Evolutionary conservation across 2,888 invertebrate genomes (phyloP).

Genomic region (Ptychoptera contaminata): DNA sequence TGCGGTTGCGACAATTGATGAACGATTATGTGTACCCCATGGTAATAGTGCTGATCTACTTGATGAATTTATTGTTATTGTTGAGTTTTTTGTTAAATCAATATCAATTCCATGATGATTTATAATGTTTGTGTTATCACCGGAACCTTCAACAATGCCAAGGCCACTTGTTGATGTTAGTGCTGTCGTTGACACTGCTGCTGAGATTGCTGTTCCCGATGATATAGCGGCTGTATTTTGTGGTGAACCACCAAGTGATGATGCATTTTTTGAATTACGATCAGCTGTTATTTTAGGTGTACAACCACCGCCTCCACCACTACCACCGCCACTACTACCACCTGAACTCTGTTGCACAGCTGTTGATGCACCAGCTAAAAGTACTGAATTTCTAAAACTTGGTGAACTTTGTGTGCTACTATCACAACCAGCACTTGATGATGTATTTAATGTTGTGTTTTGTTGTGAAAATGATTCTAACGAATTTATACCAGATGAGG

Average conservation of each 20-base stretch:
- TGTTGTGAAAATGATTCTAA: too few relatives aligned
- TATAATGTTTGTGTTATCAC: background rate
- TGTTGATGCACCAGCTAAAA: background rate
- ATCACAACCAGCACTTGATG: too few relatives aligned
- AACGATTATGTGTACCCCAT: slow-evolving; percentile 51
- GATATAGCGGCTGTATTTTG: background rate
- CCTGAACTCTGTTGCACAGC: background rate
- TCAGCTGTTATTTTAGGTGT: slow-evolving; percentile 9
- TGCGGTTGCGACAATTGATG: slow-evolving; percentile 25
- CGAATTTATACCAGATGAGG: too few relatives aligned
- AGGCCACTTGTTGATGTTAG: background rate
- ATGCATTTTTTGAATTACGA: slow-evolving; percentile 9
- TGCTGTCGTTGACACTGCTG: background rate
- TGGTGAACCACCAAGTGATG: background rate
- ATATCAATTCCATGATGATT: background rate
- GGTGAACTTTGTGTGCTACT: slow-evolving; percentile 3
- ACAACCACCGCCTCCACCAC: background rate
- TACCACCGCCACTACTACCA: background rate
- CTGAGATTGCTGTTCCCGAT: background rate
- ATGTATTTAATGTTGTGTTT: too few relatives aligned
- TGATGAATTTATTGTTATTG: slow-evolving; percentile 17
- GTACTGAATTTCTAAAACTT: slow-evolving; percentile 2
- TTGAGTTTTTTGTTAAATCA: slow-evolving; percentile 4
- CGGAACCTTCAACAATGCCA: slow-evolving; percentile 2
- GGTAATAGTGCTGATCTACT: slow-evolving; percentile 51